Evolutionary conservation across 2,888 invertebrate species (phyloP).

Genomic region (Agapostemon virescens): DNA sequence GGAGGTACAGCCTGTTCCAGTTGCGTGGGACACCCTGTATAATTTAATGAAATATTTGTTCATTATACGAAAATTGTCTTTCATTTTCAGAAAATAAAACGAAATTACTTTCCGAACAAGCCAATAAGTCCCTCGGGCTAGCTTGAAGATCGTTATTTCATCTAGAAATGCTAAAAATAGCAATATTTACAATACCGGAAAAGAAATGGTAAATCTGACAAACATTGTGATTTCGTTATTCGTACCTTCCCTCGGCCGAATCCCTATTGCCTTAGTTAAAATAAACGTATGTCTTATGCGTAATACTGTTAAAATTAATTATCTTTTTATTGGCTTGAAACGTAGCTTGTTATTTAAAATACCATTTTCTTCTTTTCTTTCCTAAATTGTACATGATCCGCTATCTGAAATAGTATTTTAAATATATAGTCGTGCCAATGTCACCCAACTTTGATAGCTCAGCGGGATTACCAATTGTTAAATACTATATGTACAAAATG

Average conservation of each 20-base stretch:
- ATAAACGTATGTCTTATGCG: background rate
- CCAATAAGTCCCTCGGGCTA: background rate
- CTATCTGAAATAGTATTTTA: background rate
- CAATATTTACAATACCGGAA: background rate
- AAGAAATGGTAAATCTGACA: background rate
- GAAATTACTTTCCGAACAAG: no score
- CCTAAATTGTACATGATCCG: background rate
- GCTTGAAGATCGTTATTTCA: background rate
- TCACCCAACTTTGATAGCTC: background rate
- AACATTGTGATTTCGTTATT: slow-evolving; percentile 1
- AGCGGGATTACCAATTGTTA: background rate
- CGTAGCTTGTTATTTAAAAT: background rate
- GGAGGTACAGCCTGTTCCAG: no score
- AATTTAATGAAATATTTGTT: no score
- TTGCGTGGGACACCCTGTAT: no score
- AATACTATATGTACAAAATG: slow-evolving; percentile 11
- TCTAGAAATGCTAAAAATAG: background rate
- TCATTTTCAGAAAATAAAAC: no score
- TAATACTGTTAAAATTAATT: background rate
- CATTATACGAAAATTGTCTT: no score
- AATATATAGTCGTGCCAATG: background rate
- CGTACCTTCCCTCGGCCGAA: no score
- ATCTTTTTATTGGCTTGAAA: background rate
- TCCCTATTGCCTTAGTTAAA: background rate
- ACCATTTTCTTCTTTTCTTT: no score